A percentile compares a stretch with the other conserved stretches of the same genome.
Evolutionary conservation across 2,797 vertebrate species (phyloP).

Genomic region (Diplodus sargus): DNA sequence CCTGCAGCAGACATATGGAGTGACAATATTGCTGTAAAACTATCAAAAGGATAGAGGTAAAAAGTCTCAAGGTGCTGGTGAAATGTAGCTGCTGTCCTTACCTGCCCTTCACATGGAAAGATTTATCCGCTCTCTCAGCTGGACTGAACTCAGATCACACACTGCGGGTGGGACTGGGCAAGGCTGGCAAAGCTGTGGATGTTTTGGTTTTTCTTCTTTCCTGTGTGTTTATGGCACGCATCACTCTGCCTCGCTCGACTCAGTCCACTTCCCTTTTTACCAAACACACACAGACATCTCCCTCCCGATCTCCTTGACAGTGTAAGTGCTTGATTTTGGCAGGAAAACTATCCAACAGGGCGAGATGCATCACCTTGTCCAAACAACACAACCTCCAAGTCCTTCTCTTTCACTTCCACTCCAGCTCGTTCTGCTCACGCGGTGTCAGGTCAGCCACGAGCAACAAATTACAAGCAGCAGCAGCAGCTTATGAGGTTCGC

Average conservation of each 20-base stretch:
- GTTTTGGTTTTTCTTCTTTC: neutral
- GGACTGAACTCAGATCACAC: slow-evolving; percentile 38
- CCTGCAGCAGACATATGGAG: slow-evolving; percentile 46
- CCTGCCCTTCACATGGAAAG: slow-evolving; percentile 40
- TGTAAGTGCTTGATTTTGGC: slow-evolving; percentile 35
- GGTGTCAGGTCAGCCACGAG: slow-evolving; percentile 20
- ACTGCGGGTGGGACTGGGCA: slow-evolving; percentile 15
- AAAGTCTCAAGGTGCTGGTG: slow-evolving; percentile 28
- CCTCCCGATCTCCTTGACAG: slow-evolving; percentile 27
- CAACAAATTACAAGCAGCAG: slow-evolving; percentile 30
- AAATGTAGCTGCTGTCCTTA: slow-evolving; percentile 34
- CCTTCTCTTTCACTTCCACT: slow-evolving; percentile 9
- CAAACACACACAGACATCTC: slow-evolving; percentile 38
- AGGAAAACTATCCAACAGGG: slow-evolving; percentile 34
- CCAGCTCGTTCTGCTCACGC: slow-evolving; percentile 25
- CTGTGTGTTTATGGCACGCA: slow-evolving; percentile 30
- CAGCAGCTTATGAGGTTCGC: slow-evolving; percentile 14
- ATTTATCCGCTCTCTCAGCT: slow-evolving; percentile 34
- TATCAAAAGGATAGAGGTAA: slow-evolving; percentile 9
- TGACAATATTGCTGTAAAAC: slow-evolving; percentile 43
- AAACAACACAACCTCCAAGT: slow-evolving; percentile 34
- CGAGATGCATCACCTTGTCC: slow-evolving; percentile 24
- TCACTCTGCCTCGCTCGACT: slow-evolving; percentile 35
- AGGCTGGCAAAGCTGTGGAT: slow-evolving; percentile 3
- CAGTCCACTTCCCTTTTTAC: slow-evolving; percentile 29